Percentiles rank a stretch among this genome's conserved stretches.
Conservation (phyloP, 2,797 vertebrate species). For the Fistularia tabacaria region DNA sequence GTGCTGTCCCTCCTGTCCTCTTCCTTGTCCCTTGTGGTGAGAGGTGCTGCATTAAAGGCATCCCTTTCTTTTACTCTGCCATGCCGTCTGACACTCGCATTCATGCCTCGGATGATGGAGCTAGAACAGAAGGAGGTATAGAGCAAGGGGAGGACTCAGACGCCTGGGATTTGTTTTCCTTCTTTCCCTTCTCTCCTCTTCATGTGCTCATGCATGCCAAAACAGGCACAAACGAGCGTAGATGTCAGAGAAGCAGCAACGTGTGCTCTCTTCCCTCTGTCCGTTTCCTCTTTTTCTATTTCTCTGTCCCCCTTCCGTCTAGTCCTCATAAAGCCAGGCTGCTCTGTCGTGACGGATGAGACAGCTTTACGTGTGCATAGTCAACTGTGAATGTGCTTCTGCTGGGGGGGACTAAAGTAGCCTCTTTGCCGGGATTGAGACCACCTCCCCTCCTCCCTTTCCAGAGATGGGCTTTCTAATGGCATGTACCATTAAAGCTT, state of each 20-base stretch:
- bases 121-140: constrained; percentile 13
- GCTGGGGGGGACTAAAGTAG: constrained; percentile 75
- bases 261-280: constrained; percentile 37
- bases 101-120: constrained; percentile 58
- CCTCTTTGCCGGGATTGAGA: constrained; percentile 75
- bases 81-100: constrained; percentile 59
- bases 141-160: constrained; percentile 37
- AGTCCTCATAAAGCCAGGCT: constrained; percentile 20
- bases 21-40: constrained; percentile 61
- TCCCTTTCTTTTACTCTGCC: constrained; percentile 68
- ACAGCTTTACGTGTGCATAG: constrained; percentile 60
- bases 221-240: constrained; percentile 40
- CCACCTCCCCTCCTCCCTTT: constrained; percentile 66
- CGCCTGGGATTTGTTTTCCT: constrained; percentile 48
- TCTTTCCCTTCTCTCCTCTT: constrained; percentile 18
- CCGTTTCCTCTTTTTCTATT: constrained; percentile 33
- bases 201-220: constrained; percentile 42
- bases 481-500: constrained; percentile 86
- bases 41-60: constrained; percentile 78
- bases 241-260: constrained; percentile 56
- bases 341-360: constrained; percentile 55
- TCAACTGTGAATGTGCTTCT: constrained; percentile 83
- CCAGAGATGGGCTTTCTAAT: constrained; percentile 74
- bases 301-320: constrained; percentile 12
- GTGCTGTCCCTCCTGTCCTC: constrained; percentile 53